These are phyloP conservation scores for Heliconius congener DNA, from an alignment of 1,140 invertebrate genomes.

Conservation along the genomic window DNA sequence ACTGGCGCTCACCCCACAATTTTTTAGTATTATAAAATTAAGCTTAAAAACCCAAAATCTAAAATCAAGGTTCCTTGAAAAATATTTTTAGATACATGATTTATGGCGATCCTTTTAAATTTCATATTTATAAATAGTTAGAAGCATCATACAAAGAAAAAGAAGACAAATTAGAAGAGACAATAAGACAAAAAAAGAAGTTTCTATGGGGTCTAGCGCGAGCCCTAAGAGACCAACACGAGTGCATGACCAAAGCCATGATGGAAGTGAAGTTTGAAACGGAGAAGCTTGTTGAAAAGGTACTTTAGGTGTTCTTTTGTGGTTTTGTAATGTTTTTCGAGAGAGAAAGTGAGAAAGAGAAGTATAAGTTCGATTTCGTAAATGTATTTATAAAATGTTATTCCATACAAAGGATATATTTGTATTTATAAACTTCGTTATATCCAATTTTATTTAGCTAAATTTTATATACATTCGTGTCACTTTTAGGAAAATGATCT, in stretches of 20 bases:
- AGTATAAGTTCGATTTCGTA: too few species aligned
- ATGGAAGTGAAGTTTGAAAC: conserved; percentile 34
- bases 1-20: too few species aligned
- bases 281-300: background rate
- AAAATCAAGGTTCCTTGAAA: too few species aligned
- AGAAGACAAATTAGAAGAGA: conserved; percentile 47
- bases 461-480: too few species aligned
- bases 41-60: too few species aligned
- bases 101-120: background rate
- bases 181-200: conserved; percentile 57
- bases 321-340: background rate
- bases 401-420: too few species aligned
- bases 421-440: too few species aligned
- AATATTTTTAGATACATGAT: too few species aligned
- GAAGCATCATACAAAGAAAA: conserved; percentile 55
- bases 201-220: conserved; percentile 67
- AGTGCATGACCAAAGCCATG: conserved; percentile 54
- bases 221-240: conserved; percentile 55
- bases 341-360: too few species aligned
- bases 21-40: too few species aligned
- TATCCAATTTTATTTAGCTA: too few species aligned
- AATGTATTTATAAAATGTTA: too few species aligned
- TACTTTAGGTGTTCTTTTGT: background rate
- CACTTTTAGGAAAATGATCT: conserved; percentile 57
- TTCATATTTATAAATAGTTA: conserved; percentile 46